Conservation (phyloP, 2,888 invertebrate genomes). For the Drosophila phalerata region DNA sequence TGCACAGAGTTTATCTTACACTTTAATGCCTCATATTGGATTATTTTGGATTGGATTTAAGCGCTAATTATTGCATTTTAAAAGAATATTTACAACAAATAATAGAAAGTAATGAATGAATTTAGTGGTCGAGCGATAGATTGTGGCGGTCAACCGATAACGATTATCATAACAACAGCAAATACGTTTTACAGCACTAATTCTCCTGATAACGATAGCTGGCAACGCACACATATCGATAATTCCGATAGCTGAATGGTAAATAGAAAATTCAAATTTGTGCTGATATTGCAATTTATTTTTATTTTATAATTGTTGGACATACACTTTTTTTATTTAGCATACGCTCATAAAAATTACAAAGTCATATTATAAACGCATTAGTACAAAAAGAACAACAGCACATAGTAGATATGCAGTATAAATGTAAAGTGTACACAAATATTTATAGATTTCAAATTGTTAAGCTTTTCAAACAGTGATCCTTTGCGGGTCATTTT, state of each 20-base stretch:
- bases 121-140: conserved; percentile 33
- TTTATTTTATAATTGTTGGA: conserved; percentile 42
- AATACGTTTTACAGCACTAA: conserved; percentile 26
- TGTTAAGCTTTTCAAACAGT: conserved; percentile 21
- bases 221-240: not conserved
- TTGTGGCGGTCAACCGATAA: conserved; percentile 47
- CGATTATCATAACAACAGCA: not conserved
- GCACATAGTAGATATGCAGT: conserved; percentile 51
- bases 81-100: conserved; percentile 74
- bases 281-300: conserved; percentile 38
- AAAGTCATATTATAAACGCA: conserved; percentile 62
- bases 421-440: conserved; percentile 30
- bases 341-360: conserved; percentile 57
- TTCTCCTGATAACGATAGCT: conserved; percentile 22
- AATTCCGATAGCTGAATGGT: not conserved
- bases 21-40: conserved; percentile 39
- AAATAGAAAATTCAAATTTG: not conserved
- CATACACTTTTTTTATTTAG: conserved; percentile 58
- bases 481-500: conserved; percentile 16
- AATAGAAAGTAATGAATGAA: conserved; percentile 74
- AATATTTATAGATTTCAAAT: conserved; percentile 22
- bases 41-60: conserved; percentile 39
- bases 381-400: conserved; percentile 68
- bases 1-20: conserved; percentile 6
- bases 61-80: conserved; percentile 39